phyloP scores from a whole-genome alignment of 2,797 vertebrate species.

The Phrynocephalus vlangalii region DNA sequence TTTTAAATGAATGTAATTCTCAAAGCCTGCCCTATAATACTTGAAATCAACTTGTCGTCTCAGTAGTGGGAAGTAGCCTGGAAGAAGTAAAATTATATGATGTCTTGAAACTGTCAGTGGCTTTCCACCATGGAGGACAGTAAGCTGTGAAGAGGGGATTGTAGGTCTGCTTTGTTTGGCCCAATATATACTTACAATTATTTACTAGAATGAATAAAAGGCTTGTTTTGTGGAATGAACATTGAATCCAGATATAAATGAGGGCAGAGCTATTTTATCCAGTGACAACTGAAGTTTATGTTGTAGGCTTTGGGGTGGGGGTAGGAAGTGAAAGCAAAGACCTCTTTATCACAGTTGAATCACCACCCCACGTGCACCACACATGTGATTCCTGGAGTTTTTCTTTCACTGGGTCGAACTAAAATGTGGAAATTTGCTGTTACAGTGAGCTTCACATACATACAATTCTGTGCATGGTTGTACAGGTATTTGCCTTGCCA shows the following conservation, averaged over 20 bases:
- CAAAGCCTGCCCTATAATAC: background rate
- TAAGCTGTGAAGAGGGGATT: background rate
- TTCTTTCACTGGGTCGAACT: background rate
- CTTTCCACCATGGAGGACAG: background rate
- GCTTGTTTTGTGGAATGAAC: background rate
- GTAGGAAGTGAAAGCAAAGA: background rate
- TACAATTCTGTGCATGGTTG: background rate
- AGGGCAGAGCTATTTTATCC: background rate
- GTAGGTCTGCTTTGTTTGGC: background rate
- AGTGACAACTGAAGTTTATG: background rate
- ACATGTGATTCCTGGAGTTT: background rate
- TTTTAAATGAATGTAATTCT: slow-evolving; percentile 14
- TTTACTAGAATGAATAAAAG: slow-evolving; percentile 11
- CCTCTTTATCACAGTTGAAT: background rate
- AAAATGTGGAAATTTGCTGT: background rate
- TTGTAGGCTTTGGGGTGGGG: background rate
- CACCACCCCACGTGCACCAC: background rate
- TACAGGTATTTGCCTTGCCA: background rate
- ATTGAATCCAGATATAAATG: background rate
- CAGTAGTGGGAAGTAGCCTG: background rate
- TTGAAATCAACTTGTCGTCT: slow-evolving; percentile 1
- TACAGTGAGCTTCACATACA: background rate
- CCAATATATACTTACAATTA: background rate
- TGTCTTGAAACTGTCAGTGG: background rate
- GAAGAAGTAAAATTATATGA: background rate